Conservation (phyloP, 2,113 vertebrate species). For the Eira barbara region DNA sequence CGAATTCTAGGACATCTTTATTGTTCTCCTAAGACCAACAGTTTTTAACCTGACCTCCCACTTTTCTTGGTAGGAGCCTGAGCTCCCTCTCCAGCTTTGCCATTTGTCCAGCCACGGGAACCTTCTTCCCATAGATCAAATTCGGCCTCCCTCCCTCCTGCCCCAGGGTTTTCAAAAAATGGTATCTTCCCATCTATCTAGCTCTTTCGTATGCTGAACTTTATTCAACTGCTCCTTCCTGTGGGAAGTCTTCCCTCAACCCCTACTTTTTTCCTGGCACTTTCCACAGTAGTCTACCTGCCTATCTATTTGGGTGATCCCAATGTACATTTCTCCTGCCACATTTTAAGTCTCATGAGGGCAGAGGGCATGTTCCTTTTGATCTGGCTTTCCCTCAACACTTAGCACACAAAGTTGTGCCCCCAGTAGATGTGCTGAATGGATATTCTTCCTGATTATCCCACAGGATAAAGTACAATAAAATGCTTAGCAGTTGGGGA, state of each 20-base stretch:
- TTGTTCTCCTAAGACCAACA: neutral
- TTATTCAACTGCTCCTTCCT: neutral
- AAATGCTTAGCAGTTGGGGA: neutral
- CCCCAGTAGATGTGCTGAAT: neutral
- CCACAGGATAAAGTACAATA: rapidly evolving
- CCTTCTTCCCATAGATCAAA: neutral
- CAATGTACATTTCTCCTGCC: neutral
- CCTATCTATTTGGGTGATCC: neutral
- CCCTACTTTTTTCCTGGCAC: too few relatives aligned
- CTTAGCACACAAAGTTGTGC: neutral
- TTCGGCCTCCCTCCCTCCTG: rapidly evolving
- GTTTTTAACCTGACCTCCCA: too few relatives aligned
- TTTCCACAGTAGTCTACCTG: neutral
- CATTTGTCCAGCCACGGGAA: neutral
- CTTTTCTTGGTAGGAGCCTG: neutral
- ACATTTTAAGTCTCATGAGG: neutral
- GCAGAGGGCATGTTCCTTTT: neutral
- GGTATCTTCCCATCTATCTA: rapidly evolving
- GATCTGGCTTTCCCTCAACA: neutral
- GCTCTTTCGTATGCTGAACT: neutral
- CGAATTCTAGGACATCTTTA: neutral
- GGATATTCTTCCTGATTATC: neutral
- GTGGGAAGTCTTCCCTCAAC: neutral
- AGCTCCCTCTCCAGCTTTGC: too few relatives aligned
- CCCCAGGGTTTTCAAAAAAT: neutral